phyloP scores from a whole-genome alignment of 2,888 invertebrate species.

The Drosophila vallismaia region DNA sequence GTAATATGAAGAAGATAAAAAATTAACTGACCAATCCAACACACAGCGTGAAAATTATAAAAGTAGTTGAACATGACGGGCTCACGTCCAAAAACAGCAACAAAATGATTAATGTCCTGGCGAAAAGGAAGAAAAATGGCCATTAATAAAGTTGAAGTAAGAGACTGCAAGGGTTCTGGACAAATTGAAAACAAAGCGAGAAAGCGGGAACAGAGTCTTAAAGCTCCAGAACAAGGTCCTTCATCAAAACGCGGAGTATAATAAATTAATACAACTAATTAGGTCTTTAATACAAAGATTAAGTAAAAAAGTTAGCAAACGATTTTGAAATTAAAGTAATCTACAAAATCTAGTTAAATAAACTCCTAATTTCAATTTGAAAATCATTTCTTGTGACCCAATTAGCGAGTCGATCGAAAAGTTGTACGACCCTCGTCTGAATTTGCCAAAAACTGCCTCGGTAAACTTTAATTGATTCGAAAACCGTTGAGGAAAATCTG shows the following conservation, averaged over 20 bases:
- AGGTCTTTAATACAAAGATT: not conserved
- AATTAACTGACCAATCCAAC: constrained; percentile 48
- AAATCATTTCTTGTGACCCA: not conserved
- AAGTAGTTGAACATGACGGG: constrained; percentile 76
- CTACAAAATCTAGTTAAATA: not conserved
- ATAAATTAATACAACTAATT: not conserved
- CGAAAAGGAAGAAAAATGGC: constrained; percentile 16
- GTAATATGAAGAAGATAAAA: constrained; percentile 42
- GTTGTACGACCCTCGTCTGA: constrained; percentile 22
- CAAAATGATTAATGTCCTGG: constrained; percentile 63
- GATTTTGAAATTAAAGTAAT: too few species aligned
- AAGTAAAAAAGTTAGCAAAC: not conserved
- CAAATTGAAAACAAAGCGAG: not conserved
- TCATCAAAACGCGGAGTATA: not conserved
- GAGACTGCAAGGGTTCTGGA: not conserved
- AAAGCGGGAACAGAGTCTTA: not conserved
- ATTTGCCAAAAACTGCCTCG: constrained; percentile 13
- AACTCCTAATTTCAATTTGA: not conserved
- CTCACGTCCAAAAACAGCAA: constrained; percentile 57
- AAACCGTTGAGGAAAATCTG: constrained; percentile 32
- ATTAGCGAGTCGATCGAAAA: constrained; percentile 5
- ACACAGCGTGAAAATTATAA: constrained; percentile 66
- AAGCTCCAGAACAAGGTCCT: not conserved
- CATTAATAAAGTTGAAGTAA: not conserved
- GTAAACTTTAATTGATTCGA: constrained; percentile 34